Percentiles rank a stretch among this genome's conserved stretches.
Evolutionary conservation across 2,888 invertebrate species (phyloP).

Genomic region (Parnassius smintheus): DNA sequence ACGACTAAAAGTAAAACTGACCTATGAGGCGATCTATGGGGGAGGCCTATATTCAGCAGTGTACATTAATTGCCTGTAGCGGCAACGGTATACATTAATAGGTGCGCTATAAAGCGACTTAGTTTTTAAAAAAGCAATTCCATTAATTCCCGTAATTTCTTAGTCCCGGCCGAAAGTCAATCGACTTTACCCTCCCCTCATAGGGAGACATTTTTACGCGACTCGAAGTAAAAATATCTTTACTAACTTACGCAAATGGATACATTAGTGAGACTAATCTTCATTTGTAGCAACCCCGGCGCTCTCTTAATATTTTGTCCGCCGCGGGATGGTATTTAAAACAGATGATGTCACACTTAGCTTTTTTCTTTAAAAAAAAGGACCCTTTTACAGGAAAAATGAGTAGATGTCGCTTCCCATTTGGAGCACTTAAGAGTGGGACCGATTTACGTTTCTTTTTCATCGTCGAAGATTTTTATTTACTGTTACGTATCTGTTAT

Average conservation of each 20-base stretch:
- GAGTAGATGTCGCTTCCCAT: slow-evolving; percentile 60
- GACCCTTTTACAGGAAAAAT: slow-evolving; percentile 67
- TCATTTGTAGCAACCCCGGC: slow-evolving; percentile 53
- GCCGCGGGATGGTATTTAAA: slow-evolving; percentile 32
- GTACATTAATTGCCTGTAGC: no score
- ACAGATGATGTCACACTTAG: slow-evolving; percentile 58
- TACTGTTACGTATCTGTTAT: slow-evolving; percentile 51
- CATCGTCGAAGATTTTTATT: slow-evolving; percentile 45
- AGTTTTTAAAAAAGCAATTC: no score
- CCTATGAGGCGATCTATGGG: no score
- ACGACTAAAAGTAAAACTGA: no score
- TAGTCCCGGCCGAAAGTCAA: slow-evolving; percentile 14
- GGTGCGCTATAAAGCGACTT: no score
- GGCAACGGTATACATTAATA: no score
- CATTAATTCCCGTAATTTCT: slow-evolving; percentile 1
- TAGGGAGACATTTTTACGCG: slow-evolving; percentile 35
- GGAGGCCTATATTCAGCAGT: no score
- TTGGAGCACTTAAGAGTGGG: slow-evolving; percentile 61
- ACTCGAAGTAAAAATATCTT: slow-evolving; percentile 43
- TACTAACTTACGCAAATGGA: slow-evolving; percentile 54
- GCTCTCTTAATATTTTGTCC: slow-evolving; percentile 50
- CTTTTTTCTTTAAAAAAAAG: slow-evolving; percentile 50
- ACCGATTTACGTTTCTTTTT: slow-evolving; percentile 26
- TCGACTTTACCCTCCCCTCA: slow-evolving; percentile 10
- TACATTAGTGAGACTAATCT: slow-evolving; percentile 69